Evolutionary conservation across 2,113 vertebrate species (phyloP), one percentile per base, ranked within the genome.

Genomic region (Rhadina sibilatrix): DNA sequence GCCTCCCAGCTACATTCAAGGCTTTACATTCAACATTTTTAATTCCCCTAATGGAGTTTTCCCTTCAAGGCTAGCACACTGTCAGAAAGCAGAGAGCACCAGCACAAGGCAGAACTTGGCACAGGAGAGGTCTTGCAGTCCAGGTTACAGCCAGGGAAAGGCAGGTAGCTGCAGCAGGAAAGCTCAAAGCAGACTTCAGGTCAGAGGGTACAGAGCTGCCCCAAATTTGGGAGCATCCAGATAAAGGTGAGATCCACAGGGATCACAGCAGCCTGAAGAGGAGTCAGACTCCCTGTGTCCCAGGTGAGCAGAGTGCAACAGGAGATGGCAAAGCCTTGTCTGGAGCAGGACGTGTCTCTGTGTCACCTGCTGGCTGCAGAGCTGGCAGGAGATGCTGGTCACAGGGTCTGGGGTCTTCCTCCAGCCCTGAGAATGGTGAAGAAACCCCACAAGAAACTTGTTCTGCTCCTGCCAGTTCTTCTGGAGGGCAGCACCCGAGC

Each of bases 31-130:
- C 66, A 87, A 20, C 6, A 3, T 37, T 68, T 71, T 83, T 91
- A 88, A 38, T 83, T 94, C 78, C 71, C 63, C 82, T 90, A 70
- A 90, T 63, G 17, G 87, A 85, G 72, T 44, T 95, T 70, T 92
- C 49, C 56, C 44, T 87, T 56, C 87, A 70, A 91, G 87, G 66
- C 75, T 53, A 83, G 53, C 3, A 3, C 54, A 11, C 66, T 18
- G 3, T 47, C 63, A 75, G 63, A 63, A 83, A n/a, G 7, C 49
- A 60, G 70, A 72, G 56, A 87, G 68, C 76, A 86, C 35, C 65
- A 93, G 78, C n/a, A 72, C 25, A 16, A 69, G 70, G 90, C 66
- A 77, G 56, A 33, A 24, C 20, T 17, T 89, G 2, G 1, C 66
- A 33, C 10, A 46, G 23, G 42, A 63, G 18, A 61, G 35, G 11